Percentiles rank a stretch among this genome's conserved stretches.
These are phyloP conservation scores for Myioborus melanocephalus DNA, from an alignment of 2,797 vertebrate genomes.

Conservation along the genomic window DNA sequence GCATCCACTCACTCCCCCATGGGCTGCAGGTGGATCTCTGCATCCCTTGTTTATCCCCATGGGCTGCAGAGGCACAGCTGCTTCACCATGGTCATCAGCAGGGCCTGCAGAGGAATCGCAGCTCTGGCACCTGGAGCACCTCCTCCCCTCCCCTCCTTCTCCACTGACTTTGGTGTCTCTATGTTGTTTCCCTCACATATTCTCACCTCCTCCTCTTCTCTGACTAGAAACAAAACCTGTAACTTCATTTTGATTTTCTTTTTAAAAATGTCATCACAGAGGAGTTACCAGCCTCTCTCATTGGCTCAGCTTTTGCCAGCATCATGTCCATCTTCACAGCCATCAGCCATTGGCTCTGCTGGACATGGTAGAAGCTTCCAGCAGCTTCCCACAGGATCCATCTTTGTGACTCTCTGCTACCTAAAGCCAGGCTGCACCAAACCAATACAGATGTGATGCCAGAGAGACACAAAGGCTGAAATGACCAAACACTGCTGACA, in stretches of 20 bases:
- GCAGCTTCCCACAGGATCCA: background rate
- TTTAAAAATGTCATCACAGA: background rate
- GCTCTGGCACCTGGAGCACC: fast-evolving
- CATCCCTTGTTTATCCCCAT: background rate
- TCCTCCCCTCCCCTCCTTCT: background rate
- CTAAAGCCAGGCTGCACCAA: background rate
- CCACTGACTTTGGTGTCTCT: background rate
- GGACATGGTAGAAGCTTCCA: background rate
- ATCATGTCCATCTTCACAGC: background rate
- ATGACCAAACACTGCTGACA: background rate
- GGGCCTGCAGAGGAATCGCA: background rate
- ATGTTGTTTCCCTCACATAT: background rate
- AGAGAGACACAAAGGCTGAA: background rate
- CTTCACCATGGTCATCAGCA: background rate
- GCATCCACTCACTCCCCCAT: background rate
- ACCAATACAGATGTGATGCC: background rate
- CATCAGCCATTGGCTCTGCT: background rate
- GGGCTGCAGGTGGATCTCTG: background rate
- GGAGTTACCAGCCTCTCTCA: too few species aligned
- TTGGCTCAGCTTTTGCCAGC: background rate
- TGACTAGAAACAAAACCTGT: background rate
- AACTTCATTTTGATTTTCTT: background rate
- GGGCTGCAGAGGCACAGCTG: background rate
- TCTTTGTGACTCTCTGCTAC: background rate
- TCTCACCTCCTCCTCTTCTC: background rate